Evolutionary conservation across 2,113 vertebrate species (phyloP).

Genomic region (Craseonycteris thonglongyai): DNA sequence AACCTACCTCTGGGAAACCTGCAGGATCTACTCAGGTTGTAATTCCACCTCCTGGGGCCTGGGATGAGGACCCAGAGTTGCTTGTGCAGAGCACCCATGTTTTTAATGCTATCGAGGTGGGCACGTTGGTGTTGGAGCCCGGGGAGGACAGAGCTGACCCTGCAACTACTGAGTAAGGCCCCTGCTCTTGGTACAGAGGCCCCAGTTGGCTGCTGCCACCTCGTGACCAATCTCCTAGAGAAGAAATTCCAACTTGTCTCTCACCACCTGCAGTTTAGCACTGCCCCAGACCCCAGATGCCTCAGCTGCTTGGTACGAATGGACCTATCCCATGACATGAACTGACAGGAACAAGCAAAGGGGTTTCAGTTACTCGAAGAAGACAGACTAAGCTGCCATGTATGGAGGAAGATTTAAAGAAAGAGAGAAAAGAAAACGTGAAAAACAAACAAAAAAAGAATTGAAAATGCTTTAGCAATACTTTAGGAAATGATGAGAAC

Average conservation of each 20-base stretch:
- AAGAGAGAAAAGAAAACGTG: background rate
- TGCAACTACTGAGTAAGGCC: background rate
- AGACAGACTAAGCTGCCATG: rapidly evolving
- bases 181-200: rapidly evolving
- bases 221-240: background rate
- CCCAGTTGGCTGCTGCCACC: background rate
- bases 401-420: background rate
- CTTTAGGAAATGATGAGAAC: background rate
- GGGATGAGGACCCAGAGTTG: no score
- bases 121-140: background rate
- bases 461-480: background rate
- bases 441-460: background rate
- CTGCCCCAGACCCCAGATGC: background rate
- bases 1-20: background rate
- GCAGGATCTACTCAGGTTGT: background rate
- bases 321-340: background rate
- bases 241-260: background rate
- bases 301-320: rapidly evolving
- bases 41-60: background rate
- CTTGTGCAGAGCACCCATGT: background rate
- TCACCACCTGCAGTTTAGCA: rapidly evolving
- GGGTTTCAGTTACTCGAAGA: background rate
- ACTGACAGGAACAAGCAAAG: background rate
- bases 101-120: rapidly evolving
- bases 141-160: background rate